phyloP scores from a whole-genome alignment of 2,113 vertebrate genomes.

The Chloropsis hardwickii region DNA sequence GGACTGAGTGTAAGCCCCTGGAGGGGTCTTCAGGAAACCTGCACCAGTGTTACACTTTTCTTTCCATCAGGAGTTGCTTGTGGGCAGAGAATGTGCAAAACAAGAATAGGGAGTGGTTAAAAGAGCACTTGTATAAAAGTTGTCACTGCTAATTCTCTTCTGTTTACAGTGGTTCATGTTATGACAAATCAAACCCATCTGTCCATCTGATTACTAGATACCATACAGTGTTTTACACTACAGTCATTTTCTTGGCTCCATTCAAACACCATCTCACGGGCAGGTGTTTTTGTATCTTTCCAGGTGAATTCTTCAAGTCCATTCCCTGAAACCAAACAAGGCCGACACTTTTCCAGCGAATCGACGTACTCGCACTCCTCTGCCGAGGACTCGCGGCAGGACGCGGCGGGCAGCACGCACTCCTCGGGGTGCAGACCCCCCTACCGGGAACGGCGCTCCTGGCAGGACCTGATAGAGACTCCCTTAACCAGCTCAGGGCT shows the following conservation, averaged over 20 bases:
- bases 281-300: not conserved
- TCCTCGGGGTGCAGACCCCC: constrained; percentile 79
- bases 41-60: not conserved
- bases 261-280: not conserved
- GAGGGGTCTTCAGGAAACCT: not conserved
- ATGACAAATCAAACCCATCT: not conserved
- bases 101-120: constrained; percentile 42
- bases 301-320: constrained; percentile 88
- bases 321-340: constrained; percentile 83
- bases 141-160: not conserved
- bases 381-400: constrained; percentile 76
- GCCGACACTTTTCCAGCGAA: constrained; percentile 85
- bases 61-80: not conserved
- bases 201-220: not conserved
- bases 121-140: not conserved
- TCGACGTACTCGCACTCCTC: constrained; percentile 87
- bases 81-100: constrained; percentile 53
- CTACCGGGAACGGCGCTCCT: constrained; percentile 82
- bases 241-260: not conserved
- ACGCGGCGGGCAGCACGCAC: constrained; percentile 66
- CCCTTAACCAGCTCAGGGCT: constrained; percentile 82
- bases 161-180: not conserved
- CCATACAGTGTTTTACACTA: accelerated
- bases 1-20: not conserved
- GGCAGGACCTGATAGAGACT: constrained; percentile 88